phyloP scores from a whole-genome alignment of 2,888 invertebrate species.

The Artemia sinica region DNA sequence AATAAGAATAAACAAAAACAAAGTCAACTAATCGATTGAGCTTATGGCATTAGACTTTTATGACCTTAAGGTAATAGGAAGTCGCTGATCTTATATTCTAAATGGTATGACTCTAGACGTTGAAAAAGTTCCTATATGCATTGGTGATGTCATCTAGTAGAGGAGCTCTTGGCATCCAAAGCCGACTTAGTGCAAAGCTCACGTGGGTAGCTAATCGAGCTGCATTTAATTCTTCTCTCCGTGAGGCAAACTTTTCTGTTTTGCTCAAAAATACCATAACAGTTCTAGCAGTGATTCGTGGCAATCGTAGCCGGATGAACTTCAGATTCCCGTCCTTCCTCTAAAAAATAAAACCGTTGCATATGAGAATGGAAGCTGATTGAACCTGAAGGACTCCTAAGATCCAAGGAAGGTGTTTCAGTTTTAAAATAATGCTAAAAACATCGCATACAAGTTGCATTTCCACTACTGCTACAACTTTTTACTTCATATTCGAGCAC shows the following conservation, averaged over 20 bases:
- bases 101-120: background rate
- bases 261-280: slow-evolving; percentile 1
- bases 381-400: too few species aligned
- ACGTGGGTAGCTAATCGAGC: background rate
- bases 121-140: slow-evolving; percentile 2
- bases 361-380: too few species aligned
- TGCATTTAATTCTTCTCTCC: slow-evolving; percentile 5
- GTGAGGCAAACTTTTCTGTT: background rate
- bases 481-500: too few species aligned
- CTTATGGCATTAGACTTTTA: too few species aligned
- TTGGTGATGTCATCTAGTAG: background rate
- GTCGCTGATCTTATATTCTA: too few species aligned
- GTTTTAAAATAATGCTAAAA: too few species aligned
- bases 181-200: background rate
- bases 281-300: background rate
- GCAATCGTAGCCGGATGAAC: background rate
- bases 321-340: background rate
- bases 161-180: background rate
- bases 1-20: too few species aligned
- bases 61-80: too few species aligned
- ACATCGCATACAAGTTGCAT: too few species aligned
- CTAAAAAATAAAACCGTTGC: background rate
- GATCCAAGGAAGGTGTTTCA: too few species aligned
- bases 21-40: too few species aligned
- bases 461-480: too few species aligned